A percentile compares a stretch with the other conserved stretches of the same genome.
These are phyloP conservation scores for Aphrocallistes beatrix DNA, from an alignment of 37 sponge, comb jelly and placozoan genomes.

Conservation along the genomic window DNA sequence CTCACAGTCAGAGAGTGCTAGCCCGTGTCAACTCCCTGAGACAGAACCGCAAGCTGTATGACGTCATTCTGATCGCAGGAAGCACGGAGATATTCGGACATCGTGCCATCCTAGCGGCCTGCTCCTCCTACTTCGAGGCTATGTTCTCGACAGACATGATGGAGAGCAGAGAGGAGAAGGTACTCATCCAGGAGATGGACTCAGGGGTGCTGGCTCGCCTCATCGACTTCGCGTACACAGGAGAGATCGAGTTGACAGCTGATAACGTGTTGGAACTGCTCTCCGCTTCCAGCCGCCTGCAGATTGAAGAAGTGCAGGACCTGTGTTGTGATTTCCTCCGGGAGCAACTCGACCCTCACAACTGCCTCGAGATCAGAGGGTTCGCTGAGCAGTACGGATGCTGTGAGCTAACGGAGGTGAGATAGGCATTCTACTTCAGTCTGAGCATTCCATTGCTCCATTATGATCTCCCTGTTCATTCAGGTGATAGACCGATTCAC, in stretches of 20 bases:
- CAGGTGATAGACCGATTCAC: slow-evolving; percentile 54
- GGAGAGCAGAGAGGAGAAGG: slow-evolving; percentile 60
- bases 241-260: slow-evolving; percentile 61
- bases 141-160: slow-evolving; percentile 75
- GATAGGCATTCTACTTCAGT: not conserved
- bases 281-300: slow-evolving; percentile 77
- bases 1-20: slow-evolving; percentile 33
- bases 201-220: slow-evolving; percentile 53
- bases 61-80: slow-evolving; percentile 52
- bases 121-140: slow-evolving; percentile 78
- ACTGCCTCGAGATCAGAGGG: slow-evolving; percentile 78
- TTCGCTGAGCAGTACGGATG: slow-evolving; percentile 88
- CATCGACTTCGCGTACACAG: slow-evolving; percentile 81
- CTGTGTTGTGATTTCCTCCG: slow-evolving; percentile 82
- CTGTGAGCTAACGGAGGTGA: slow-evolving; percentile 38
- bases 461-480: not conserved
- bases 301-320: slow-evolving; percentile 70
- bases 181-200: slow-evolving; percentile 70
- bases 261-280: slow-evolving; percentile 86
- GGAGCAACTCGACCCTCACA: slow-evolving; percentile 73
- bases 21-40: slow-evolving; percentile 51
- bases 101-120: slow-evolving; percentile 69
- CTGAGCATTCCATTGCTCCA: not conserved
- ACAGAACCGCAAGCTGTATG: slow-evolving; percentile 62
- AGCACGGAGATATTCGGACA: slow-evolving; percentile 56